Conservation (phyloP, 1,140 invertebrate species). For the Patella vulgata region DNA sequence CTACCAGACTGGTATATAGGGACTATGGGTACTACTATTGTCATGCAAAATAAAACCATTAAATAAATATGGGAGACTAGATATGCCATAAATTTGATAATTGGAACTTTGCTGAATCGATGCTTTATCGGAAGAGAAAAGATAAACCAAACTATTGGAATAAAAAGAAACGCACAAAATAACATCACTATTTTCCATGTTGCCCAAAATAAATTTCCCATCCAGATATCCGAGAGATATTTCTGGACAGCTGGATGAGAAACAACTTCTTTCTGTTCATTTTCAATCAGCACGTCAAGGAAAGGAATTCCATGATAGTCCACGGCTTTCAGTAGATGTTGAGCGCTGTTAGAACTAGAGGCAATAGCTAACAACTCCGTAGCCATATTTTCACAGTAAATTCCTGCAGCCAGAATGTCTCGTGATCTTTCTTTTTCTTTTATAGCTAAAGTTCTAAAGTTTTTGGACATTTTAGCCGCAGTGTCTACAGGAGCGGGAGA, state of each 20-base stretch:
- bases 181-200: slow-evolving; percentile 93
- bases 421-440: slow-evolving; percentile 95
- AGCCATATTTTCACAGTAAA: slow-evolving; percentile 97
- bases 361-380: slow-evolving; percentile 94
- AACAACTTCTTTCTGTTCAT: slow-evolving; percentile 95
- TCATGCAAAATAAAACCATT: slow-evolving; percentile 87
- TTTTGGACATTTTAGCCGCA: slow-evolving; percentile 94
- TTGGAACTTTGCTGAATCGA: slow-evolving; percentile 90
- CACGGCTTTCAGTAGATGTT: slow-evolving; percentile 57
- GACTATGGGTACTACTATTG: slow-evolving; percentile 88
- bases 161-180: slow-evolving; percentile 89
- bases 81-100: slow-evolving; percentile 99
- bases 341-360: slow-evolving; percentile 89
- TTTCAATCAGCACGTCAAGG: slow-evolving; percentile 96
- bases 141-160: slow-evolving; percentile 95
- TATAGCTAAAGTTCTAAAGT: slow-evolving; percentile 76
- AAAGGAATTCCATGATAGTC: slow-evolving; percentile 83
- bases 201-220: slow-evolving; percentile 94
- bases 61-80: slow-evolving; percentile 98
- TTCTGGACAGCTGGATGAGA: slow-evolving; percentile 70
- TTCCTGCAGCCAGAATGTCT: slow-evolving; percentile 92
- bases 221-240: slow-evolving; percentile 79
- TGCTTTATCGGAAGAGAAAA: slow-evolving; percentile 96
- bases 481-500: slow-evolving; percentile 98
- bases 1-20: slow-evolving; percentile 65